A percentile compares a stretch with the other conserved stretches of the same genome.
phyloP scores from a whole-genome alignment of 2,797 vertebrate genomes.

The Anguilla anguilla region DNA sequence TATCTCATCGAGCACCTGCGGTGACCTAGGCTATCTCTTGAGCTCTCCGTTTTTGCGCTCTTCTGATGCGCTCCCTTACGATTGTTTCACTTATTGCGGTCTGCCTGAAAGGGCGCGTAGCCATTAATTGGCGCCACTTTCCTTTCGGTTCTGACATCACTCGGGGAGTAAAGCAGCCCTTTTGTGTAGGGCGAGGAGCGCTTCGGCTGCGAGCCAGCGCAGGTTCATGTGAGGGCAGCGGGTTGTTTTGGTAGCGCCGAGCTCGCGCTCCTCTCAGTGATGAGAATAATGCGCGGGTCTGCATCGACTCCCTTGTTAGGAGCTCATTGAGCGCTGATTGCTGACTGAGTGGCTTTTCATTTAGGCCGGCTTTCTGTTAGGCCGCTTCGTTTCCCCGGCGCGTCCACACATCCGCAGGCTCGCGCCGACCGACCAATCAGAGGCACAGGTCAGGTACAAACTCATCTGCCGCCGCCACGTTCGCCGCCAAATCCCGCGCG shows the following conservation, averaged over 20 bases:
- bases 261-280: background rate
- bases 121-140: background rate
- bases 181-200: background rate
- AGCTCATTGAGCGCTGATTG: conserved; percentile 60
- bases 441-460: conserved; percentile 14
- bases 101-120: background rate
- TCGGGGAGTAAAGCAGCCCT: background rate
- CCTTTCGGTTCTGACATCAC: background rate
- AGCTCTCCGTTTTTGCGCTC: background rate
- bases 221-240: background rate
- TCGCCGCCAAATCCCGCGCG: background rate
- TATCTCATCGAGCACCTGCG: background rate
- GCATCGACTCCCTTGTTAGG: conserved; percentile 57
- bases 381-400: conserved; percentile 38
- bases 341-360: conserved; percentile 65
- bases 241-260: background rate
- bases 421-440: background rate
- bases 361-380: conserved; percentile 27
- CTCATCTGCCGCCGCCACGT: conserved; percentile 14
- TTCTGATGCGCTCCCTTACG: background rate
- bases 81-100: background rate
- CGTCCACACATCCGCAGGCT: background rate
- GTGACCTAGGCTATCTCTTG: background rate
- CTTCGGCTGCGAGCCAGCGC: background rate
- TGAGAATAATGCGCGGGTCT: background rate